A percentile compares a stretch with the other conserved stretches of the same genome.
Evolutionary conservation across 2,888 invertebrate species (phyloP).

Genomic region (Cheilosia vernalis): DNA sequence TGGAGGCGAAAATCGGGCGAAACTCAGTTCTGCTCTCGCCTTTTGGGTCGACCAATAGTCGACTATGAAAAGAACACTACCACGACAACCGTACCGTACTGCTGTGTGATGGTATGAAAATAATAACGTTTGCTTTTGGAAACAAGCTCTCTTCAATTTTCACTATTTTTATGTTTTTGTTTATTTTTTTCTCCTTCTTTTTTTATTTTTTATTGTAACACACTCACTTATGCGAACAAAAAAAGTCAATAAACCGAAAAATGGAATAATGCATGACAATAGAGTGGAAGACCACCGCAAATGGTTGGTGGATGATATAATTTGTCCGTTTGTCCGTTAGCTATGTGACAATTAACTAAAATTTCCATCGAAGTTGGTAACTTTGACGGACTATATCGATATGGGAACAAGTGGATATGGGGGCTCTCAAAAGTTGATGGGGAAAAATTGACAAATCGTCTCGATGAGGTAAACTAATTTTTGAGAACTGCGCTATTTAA

Average conservation of each 20-base stretch:
- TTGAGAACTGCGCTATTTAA: too few relatives aligned
- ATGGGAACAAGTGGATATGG: too few relatives aligned
- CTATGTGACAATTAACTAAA: too few relatives aligned
- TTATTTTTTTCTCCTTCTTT: not conserved
- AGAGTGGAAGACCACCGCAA: not conserved
- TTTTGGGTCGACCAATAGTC: not conserved
- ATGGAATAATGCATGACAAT: not conserved
- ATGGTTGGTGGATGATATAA: too few relatives aligned
- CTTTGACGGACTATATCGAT: too few relatives aligned
- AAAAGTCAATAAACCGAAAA: not conserved
- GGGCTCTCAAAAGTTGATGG: too few relatives aligned
- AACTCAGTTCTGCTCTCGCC: constrained; percentile 10
- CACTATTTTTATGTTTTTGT: too few relatives aligned
- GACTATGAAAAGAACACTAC: constrained; percentile 9
- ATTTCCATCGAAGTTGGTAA: too few relatives aligned
- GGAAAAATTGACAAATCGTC: too few relatives aligned
- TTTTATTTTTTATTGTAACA: constrained; percentile 2
- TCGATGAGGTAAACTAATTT: too few relatives aligned
- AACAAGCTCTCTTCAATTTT: constrained; percentile 42
- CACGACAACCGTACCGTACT: constrained; percentile 11
- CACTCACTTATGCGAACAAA: constrained; percentile 9
- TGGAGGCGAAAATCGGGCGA: not conserved
- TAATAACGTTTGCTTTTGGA: constrained; percentile 8
- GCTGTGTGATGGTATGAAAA: constrained; percentile 13
- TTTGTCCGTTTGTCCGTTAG: too few relatives aligned